A percentile compares a stretch with the other conserved stretches of the same genome.
Conservation (phyloP, 2,888 invertebrate genomes). For the Epinotia demarniana region DNA sequence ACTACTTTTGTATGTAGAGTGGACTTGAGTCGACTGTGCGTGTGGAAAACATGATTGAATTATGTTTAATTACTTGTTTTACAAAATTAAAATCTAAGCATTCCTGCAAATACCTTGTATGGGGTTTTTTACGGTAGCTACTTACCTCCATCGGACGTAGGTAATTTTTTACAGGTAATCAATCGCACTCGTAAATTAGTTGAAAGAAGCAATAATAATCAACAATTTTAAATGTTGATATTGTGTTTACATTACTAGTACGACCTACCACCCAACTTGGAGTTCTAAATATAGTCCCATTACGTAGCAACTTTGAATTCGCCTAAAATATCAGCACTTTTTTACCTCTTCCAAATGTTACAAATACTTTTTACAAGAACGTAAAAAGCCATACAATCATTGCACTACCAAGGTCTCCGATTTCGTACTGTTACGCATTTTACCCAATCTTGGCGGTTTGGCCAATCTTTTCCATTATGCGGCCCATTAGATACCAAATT, state of each 20-base stretch:
- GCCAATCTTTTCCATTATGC: conserved; percentile 35
- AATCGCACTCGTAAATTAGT: no score
- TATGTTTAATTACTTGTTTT: no score
- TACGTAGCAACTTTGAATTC: conserved; percentile 23
- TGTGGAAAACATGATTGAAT: no score
- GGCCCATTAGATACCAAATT: conserved; percentile 34
- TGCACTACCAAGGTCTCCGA: conserved; percentile 41
- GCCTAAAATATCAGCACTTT: conserved; percentile 17
- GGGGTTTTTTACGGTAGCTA: no score
- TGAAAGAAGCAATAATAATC: no score
- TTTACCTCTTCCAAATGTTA: conserved; percentile 35
- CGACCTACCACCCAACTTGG: background rate
- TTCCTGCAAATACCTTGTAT: no score
- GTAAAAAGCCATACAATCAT: conserved; percentile 42
- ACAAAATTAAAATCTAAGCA: no score
- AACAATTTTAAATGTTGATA: no score
- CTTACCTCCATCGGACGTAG: no score
- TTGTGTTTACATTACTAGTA: background rate
- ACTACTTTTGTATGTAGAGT: no score
- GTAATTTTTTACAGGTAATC: no score
- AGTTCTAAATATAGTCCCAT: background rate
- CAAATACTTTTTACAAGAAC: conserved; percentile 40
- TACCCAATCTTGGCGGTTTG: conserved; percentile 20
- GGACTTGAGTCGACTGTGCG: no score
- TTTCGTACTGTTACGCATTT: conserved; percentile 38